phyloP scores from a whole-genome alignment of 2,797 vertebrate species.

The Geotrypetes seraphini region DNA sequence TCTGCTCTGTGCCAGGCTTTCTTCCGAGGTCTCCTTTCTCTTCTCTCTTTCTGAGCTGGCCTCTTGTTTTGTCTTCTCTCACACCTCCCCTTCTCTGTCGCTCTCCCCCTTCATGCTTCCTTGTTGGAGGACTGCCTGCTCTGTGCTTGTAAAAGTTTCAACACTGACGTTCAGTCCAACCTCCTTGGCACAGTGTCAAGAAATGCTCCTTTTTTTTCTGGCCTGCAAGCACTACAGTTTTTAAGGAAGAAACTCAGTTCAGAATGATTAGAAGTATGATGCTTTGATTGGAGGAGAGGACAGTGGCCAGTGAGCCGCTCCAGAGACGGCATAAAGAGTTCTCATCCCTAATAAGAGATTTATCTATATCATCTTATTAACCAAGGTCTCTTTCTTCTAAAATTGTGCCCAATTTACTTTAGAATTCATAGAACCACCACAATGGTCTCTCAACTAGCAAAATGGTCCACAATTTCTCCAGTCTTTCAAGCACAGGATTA shows the following conservation, averaged over 20 bases:
- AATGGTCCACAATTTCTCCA: no score
- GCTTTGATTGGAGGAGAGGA: background rate
- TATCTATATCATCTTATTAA: no score
- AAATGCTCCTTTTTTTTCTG: slow-evolving; percentile 22
- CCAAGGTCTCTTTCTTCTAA: no score
- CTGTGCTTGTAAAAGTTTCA: slow-evolving; percentile 44
- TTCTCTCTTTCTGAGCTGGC: slow-evolving; percentile 9
- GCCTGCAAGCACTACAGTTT: slow-evolving; percentile 29
- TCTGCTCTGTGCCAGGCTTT: no score
- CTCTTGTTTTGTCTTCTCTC: background rate
- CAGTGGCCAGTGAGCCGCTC: no score
- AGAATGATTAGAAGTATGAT: background rate
- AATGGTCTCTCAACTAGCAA: no score
- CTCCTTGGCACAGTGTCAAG: slow-evolving; percentile 46
- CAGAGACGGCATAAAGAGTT: no score
- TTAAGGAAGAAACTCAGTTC: slow-evolving; percentile 26
- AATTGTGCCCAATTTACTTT: no score
- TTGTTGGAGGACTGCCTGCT: slow-evolving; percentile 23
- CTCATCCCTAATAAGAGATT: no score
- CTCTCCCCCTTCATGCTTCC: slow-evolving; percentile 27
- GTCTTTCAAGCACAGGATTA: no score
- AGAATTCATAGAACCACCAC: no score
- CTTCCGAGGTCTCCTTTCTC: slow-evolving; percentile 10
- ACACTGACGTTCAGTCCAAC: slow-evolving; percentile 40
- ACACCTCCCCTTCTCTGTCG: background rate